Evolutionary conservation across 2,113 vertebrate genomes (phyloP).

Genomic region (Noturus placidus): DNA sequence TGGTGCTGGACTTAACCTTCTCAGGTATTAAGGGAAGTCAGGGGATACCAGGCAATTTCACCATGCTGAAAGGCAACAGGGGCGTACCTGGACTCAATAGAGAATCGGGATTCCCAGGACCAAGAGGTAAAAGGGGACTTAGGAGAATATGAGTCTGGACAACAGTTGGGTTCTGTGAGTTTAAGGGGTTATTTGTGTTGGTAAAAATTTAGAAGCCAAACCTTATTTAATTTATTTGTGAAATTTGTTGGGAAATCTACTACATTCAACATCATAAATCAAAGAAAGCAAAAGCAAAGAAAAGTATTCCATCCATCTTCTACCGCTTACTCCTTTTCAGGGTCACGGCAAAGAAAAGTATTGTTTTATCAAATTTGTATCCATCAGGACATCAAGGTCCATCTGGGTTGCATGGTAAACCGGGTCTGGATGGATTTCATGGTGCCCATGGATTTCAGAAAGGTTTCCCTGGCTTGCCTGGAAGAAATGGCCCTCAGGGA

Average conservation of each 20-base stretch:
- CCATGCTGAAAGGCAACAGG: conserved; percentile 9
- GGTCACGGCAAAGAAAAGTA: background rate
- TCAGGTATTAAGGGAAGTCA: conserved; percentile 20
- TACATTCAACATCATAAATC: background rate
- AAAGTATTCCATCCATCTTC: no score
- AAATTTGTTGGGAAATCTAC: background rate
- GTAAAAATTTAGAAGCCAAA: background rate
- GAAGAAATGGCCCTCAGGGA: conserved; percentile 61
- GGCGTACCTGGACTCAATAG: conserved; percentile 29
- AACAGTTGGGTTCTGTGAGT: background rate
- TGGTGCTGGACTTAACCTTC: background rate
- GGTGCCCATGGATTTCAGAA: conserved; percentile 64
- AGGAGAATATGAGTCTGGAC: background rate
- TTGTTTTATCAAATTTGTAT: background rate
- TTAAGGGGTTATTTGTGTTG: background rate
- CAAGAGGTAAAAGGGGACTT: conserved; percentile 29
- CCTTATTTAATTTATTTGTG: background rate
- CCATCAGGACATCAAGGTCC: conserved; percentile 37
- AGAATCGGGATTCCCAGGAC: conserved; percentile 29
- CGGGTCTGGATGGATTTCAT: conserved; percentile 29
- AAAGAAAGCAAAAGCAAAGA: background rate
- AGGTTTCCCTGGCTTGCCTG: conserved; percentile 59
- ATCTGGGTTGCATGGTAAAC: conserved; percentile 6
- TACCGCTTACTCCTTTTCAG: no score
- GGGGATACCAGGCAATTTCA: background rate